Evolutionary conservation across 1,140 invertebrate species (phyloP).

Genomic region (Nephotettix cincticeps): DNA sequence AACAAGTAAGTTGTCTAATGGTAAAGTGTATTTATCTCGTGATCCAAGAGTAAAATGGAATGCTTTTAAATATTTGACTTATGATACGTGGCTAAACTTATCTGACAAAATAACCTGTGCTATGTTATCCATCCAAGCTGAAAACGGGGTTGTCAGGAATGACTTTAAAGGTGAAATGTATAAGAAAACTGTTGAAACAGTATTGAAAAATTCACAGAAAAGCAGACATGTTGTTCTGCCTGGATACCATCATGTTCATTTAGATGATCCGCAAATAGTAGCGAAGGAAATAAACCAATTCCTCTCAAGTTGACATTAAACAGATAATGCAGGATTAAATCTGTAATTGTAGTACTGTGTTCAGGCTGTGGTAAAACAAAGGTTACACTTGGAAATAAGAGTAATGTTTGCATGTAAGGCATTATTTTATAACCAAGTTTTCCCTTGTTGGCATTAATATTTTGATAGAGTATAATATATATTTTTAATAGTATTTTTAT

Average conservation of each 20-base stretch:
- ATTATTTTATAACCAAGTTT: too few relatives aligned
- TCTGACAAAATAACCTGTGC: conserved; percentile 27
- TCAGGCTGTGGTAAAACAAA: too few relatives aligned
- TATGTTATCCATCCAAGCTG: conserved; percentile 26
- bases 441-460: too few relatives aligned
- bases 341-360: too few relatives aligned
- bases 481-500: too few relatives aligned
- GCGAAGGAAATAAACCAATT: conserved; percentile 62
- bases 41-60: conserved; percentile 62
- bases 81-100: conserved; percentile 39
- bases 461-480: too few relatives aligned
- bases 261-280: conserved; percentile 71
- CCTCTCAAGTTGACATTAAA: conserved; percentile 43
- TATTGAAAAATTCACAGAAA: conserved; percentile 47
- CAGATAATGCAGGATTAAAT: too few relatives aligned
- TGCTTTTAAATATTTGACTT: conserved; percentile 23
- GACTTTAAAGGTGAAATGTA: conserved; percentile 5
- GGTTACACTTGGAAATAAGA: too few relatives aligned
- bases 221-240: conserved; percentile 67
- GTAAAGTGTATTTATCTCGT: conserved; percentile 61
- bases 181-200: conserved; percentile 18
- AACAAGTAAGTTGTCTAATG: conserved; percentile 51
- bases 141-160: conserved; percentile 19
- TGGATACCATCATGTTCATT: conserved; percentile 80
- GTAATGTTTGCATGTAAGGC: too few relatives aligned